phyloP scores from a whole-genome alignment of 2,113 vertebrate species.

The Rhagologus leucostigma region DNA sequence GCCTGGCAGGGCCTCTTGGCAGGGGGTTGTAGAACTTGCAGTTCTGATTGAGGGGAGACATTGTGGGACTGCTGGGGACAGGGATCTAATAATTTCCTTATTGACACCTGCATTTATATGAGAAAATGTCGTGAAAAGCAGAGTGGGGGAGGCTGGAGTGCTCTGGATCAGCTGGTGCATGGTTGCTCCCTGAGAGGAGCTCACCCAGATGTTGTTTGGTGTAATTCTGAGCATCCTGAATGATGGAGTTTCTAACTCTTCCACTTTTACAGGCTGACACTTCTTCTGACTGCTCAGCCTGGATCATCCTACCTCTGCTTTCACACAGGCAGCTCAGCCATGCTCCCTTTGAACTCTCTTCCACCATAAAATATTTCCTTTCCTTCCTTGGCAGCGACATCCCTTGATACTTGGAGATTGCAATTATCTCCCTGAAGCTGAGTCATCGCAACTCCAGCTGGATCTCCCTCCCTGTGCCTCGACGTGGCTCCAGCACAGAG shows the following conservation, averaged over 20 bases:
- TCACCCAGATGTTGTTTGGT: background rate
- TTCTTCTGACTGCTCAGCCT: background rate
- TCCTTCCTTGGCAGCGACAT: background rate
- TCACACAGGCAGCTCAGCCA: background rate
- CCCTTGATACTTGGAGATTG: background rate
- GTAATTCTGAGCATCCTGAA: background rate
- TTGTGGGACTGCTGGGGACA: background rate
- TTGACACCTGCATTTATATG: background rate
- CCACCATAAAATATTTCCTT: background rate
- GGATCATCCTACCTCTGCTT: background rate
- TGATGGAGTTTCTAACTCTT: background rate
- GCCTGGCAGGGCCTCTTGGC: background rate
- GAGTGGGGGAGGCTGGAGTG: background rate
- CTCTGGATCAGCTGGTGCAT: background rate
- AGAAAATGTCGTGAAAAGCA: background rate
- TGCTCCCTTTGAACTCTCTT: background rate
- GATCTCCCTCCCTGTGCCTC: background rate
- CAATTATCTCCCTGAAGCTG: background rate
- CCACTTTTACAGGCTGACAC: background rate
- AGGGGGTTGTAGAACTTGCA: background rate
- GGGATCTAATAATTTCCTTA: background rate
- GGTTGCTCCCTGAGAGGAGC: background rate
- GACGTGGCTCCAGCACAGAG: fast-evolving
- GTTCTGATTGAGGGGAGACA: background rate
- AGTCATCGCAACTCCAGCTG: background rate